Evolutionary conservation across 2,113 vertebrate species (phyloP).

Genomic region (Aldabrachelys gigantea): DNA sequence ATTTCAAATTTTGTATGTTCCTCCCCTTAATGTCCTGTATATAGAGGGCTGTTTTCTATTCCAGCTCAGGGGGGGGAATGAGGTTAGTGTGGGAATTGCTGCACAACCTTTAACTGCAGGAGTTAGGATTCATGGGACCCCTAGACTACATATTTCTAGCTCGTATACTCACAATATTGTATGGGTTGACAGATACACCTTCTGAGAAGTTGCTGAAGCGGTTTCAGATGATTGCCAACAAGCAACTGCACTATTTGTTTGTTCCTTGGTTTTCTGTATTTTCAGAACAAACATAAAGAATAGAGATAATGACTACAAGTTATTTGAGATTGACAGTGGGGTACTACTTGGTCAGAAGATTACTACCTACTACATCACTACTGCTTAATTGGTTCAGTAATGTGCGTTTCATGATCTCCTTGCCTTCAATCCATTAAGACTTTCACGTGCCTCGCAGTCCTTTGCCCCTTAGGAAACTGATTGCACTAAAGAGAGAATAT

Average conservation of each 20-base stretch:
- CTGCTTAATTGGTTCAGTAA: background rate
- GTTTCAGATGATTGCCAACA: background rate
- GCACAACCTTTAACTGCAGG: rapidly evolving
- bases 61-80: background rate
- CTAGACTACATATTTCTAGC: rapidly evolving
- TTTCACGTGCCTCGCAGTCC: rapidly evolving
- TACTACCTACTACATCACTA: rapidly evolving
- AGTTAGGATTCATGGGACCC: rapidly evolving
- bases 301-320: background rate
- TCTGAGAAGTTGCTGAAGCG: rapidly evolving
- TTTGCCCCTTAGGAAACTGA: background rate
- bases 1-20: rapidly evolving
- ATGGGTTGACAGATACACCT: rapidly evolving
- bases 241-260: rapidly evolving
- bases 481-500: rapidly evolving
- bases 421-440: rapidly evolving
- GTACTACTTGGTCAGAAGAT: background rate
- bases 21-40: rapidly evolving
- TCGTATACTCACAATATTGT: rapidly evolving
- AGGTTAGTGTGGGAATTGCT: rapidly evolving
- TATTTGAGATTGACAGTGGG: background rate
- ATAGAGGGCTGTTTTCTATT: rapidly evolving
- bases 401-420: rapidly evolving
- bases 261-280: background rate
- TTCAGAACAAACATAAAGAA: background rate